Base-by-base conservation (phyloP, 2,113 vertebrate species). In the Scomber scombrus region DNA sequence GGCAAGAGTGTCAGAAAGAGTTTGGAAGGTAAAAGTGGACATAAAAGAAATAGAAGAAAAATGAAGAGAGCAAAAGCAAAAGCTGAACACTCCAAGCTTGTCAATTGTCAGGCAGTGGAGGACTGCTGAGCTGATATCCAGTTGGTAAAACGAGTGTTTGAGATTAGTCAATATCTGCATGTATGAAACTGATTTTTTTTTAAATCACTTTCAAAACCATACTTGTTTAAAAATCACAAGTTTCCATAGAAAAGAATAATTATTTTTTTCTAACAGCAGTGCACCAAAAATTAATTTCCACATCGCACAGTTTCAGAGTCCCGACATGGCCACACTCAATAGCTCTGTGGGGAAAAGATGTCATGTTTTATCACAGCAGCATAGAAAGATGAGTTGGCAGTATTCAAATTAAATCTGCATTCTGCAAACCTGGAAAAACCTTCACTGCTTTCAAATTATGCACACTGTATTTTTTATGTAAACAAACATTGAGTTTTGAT, bases 391-490 rank as follows among this genome's bases (percentile, higher is more conserved):
- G 89, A 90, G 76, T 79, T 70, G 3, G 89, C 80, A 71, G 80
- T 89, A 86, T 85, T 85, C 43, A 73, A 91, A 92, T 90, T 74
- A 79, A 84, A 86, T 76, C 55, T 75, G 66, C 73, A 69, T 82
- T 64, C 67, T 77, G 81, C 65, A 81, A 80, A 86, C 47, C 72
- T 19, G 61, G 76, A 76, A 45, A 86, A 86, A 81, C 43, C 47
- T 60, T 71, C 26, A 61, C 71, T 75, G 49, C 57, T 29, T 82
- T 82, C 58, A 84, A 87, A 88, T 89, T 72, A 81, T 85, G 55
- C 34, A 56, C 49, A 55, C 73, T 72, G 52, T 86, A 80, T 86
- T 84, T 83, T 88, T 84, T 64, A 64, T 72, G 78, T 71, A 88
- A 84, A 85, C 80, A 86, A 86, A 88, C 56, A 68, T 9, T 74